Conservation (phyloP, 1,140 invertebrate species). For the Lepidotrigona ventralis region DNA sequence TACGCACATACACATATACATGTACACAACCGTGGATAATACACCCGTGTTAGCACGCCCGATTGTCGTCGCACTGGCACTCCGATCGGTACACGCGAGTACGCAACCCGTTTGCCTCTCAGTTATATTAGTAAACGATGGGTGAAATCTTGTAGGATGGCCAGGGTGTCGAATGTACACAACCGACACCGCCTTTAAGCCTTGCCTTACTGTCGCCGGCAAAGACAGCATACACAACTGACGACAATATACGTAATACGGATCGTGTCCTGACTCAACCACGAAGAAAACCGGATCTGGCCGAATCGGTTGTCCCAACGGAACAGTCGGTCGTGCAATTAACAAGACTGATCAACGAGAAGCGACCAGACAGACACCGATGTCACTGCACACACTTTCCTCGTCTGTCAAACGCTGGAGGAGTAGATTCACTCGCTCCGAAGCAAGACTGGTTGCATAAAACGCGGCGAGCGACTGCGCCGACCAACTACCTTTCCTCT, state of each 20-base stretch:
- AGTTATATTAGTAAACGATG: slow-evolving; percentile 41
- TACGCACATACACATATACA: slow-evolving; percentile 56
- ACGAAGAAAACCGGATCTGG: slow-evolving; percentile 39
- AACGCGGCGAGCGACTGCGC: slow-evolving; percentile 75
- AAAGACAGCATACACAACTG: slow-evolving; percentile 43
- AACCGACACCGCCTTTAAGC: slow-evolving; percentile 53
- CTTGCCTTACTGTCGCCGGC: slow-evolving; percentile 50
- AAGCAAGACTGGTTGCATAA: slow-evolving; percentile 78
- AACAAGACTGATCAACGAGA: slow-evolving; percentile 35
- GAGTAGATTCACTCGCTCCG: slow-evolving; percentile 72
- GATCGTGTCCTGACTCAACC: slow-evolving; percentile 6
- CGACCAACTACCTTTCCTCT: slow-evolving; percentile 61
- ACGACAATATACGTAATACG: slow-evolving; percentile 24
- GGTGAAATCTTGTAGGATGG: slow-evolving; percentile 36
- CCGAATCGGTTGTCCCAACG: slow-evolving; percentile 23
- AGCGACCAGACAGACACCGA: slow-evolving; percentile 51
- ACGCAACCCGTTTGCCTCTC: slow-evolving; percentile 30
- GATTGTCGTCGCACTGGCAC: slow-evolving; percentile 60
- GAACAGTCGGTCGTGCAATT: slow-evolving; percentile 29
- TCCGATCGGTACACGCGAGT: slow-evolving; percentile 57
- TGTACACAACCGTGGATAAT: slow-evolving; percentile 53
- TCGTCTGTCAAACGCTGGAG: slow-evolving; percentile 69
- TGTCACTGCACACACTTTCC: slow-evolving; percentile 63
- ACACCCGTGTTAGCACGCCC: slow-evolving; percentile 55
- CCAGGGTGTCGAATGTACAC: slow-evolving; percentile 26